These are phyloP conservation scores for Anas bahamensis DNA, from an alignment of 2,797 vertebrate species.

Conservation along the genomic window DNA sequence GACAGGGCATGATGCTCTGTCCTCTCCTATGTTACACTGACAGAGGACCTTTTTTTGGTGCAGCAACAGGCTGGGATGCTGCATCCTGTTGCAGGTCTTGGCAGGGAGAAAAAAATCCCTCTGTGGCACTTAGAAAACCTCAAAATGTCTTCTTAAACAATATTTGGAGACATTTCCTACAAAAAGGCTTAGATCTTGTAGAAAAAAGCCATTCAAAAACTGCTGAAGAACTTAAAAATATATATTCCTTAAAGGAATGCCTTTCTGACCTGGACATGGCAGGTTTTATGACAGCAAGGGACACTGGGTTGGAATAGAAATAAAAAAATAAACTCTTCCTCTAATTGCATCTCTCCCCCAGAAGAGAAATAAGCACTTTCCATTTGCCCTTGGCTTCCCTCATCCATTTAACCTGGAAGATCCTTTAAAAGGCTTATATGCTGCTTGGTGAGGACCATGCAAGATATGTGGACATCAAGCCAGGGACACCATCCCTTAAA, in stretches of 20 bases:
- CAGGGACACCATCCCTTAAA: not conserved
- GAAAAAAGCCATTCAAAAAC: not conserved
- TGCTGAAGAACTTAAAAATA: not conserved
- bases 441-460: not conserved
- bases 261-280: not conserved
- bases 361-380: not conserved
- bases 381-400: not conserved
- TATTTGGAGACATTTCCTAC: not conserved
- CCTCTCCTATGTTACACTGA: not conserved
- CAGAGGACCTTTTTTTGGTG: not conserved
- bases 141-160: not conserved
- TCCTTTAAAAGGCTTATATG: not conserved
- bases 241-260: accelerated
- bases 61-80: accelerated
- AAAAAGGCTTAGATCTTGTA: not conserved
- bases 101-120: not conserved
- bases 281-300: not conserved
- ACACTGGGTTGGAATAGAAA: not conserved
- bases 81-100: not conserved
- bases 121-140: not conserved
- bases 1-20: not conserved
- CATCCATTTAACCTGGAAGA: not conserved
- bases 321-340: not conserved
- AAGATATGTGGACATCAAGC: accelerated
- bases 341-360: not conserved